phyloP scores from a whole-genome alignment of 1,140 invertebrate species.

The Eupristina koningsbergeri region DNA sequence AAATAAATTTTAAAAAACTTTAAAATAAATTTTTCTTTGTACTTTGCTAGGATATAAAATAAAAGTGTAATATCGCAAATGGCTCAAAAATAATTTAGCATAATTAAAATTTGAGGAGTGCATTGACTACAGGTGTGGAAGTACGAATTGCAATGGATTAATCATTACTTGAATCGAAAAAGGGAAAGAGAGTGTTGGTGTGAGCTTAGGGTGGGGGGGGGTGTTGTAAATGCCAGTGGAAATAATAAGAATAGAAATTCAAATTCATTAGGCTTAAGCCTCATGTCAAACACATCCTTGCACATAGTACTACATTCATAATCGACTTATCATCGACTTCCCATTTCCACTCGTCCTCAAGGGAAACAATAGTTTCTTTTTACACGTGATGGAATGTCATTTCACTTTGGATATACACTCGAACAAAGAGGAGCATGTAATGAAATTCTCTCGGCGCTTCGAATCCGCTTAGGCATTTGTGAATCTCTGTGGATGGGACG shows the following conservation, averaged over 20 bases:
- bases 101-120: no score
- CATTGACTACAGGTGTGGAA: no score
- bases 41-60: no score
- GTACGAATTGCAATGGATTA: no score
- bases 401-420: slow-evolving; percentile 2
- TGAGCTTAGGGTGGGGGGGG: no score
- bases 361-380: slow-evolving; percentile 31
- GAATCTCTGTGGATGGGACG: slow-evolving; percentile 10
- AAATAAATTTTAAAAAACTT: no score
- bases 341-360: background rate
- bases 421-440: slow-evolving; percentile 26
- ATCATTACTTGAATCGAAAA: no score
- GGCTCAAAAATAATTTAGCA: no score
- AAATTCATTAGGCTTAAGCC: background rate
- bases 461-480: slow-evolving; percentile 44
- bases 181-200: no score
- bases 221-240: no score
- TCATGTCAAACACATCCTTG: background rate
- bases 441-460: slow-evolving; percentile 41
- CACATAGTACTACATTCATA: background rate
- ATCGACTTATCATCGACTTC: slow-evolving; percentile 25
- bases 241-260: background rate
- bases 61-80: no score
- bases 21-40: no score
- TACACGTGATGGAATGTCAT: slow-evolving; percentile 39